These are phyloP conservation scores for Nasonia oneida DNA, from an alignment of 2,888 invertebrate genomes.

Conservation along the genomic window DNA sequence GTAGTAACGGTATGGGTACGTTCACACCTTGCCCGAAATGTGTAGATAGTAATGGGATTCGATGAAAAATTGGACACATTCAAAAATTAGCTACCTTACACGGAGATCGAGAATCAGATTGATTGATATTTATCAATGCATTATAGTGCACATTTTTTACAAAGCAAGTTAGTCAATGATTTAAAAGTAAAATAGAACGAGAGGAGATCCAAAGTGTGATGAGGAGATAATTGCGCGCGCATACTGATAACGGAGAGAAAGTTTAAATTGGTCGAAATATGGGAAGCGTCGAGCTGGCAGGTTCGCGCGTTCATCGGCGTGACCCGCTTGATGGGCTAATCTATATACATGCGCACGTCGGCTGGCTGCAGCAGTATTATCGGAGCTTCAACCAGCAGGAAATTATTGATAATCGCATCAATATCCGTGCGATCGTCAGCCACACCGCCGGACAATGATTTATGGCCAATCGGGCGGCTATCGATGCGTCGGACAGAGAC, in stretches of 20 bases:
- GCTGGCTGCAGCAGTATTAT: conserved; percentile 34
- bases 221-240: not conserved
- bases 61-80: no score
- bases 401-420: conserved; percentile 78
- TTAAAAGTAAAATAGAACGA: not conserved
- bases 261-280: conserved; percentile 55
- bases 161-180: not conserved
- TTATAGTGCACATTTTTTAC: no score
- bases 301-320: conserved; percentile 60
- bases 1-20: not conserved
- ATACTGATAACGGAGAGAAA: conserved; percentile 28
- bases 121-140: no score
- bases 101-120: no score
- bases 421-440: conserved; percentile 70
- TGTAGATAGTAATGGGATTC: no score
- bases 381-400: conserved; percentile 64
- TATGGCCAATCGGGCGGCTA: conserved; percentile 74
- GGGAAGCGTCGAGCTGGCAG: conserved; percentile 52
- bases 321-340: conserved; percentile 45
- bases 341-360: conserved; percentile 11
- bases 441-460: conserved; percentile 69
- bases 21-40: no score
- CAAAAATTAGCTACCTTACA: no score
- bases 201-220: not conserved
- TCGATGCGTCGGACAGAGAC: conserved; percentile 67